These are phyloP conservation scores for Sthenelais limicola DNA, from an alignment of 2,888 invertebrate species.

Conservation along the genomic window DNA sequence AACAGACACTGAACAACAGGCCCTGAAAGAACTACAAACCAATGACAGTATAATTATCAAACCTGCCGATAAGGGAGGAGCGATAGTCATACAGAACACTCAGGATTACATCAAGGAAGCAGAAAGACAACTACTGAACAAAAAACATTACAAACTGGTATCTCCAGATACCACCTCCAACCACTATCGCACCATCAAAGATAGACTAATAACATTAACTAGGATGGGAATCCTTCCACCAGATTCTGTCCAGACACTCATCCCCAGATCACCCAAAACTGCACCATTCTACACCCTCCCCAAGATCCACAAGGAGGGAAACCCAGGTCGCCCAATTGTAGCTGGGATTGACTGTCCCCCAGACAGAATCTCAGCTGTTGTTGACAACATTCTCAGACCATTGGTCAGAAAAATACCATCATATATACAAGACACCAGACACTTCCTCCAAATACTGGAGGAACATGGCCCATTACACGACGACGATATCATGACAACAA, in stretches of 20 bases:
- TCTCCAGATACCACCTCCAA: background rate
- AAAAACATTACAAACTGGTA: background rate
- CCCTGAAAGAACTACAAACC: too few relatives aligned
- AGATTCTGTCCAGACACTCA: too few relatives aligned
- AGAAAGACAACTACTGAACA: background rate
- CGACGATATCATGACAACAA: background rate
- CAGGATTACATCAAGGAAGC: slow-evolving; percentile 1
- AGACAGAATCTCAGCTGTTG: background rate
- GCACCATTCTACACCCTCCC: slow-evolving; percentile 11
- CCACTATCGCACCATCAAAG: background rate
- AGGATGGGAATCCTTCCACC: too few relatives aligned
- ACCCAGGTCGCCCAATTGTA: slow-evolving; percentile 8
- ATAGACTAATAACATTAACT: background rate
- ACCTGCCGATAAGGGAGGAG: too few relatives aligned
- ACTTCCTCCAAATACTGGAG: background rate
- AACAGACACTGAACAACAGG: too few relatives aligned
- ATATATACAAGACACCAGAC: background rate
- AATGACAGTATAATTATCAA: too few relatives aligned
- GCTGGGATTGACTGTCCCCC: too few relatives aligned
- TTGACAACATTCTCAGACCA: background rate
- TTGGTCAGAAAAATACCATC: background rate
- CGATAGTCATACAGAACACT: slow-evolving; percentile 21
- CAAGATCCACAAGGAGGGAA: slow-evolving; percentile 15
- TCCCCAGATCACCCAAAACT: too few relatives aligned
- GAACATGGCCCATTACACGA: too few relatives aligned